Evolutionary conservation across 1,140 invertebrate genomes (phyloP), one percentile per base, ranked within the genome.

Genomic region (Drosophila sp.): DNA sequence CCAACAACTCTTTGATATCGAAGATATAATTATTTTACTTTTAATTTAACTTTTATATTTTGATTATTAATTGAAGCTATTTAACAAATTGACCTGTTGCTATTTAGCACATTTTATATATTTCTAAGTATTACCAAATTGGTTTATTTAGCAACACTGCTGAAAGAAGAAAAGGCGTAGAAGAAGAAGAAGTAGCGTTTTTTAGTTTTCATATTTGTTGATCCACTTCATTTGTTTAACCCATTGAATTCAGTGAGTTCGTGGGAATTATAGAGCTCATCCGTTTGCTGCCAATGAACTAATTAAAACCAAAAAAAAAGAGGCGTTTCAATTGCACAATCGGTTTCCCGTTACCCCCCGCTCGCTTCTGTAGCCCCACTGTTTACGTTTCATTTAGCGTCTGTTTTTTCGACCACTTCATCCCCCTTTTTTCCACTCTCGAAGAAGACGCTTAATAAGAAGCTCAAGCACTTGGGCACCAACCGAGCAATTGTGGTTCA

Each of bases 221-320:
- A 83, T 89, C 89, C 78, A 87, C 53, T 86, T 87, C 79, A 83
- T 87, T 82, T 87, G 82, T 87, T 87, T 87, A 87, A 72, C 45
- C 78, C 56, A 50, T 61, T 50, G 34, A 58, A 59, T 70, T 53
- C 70, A 57, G 62, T 4, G 45, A 72, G 63, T 62, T 87, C 82
- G 82, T 86, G 82, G 78, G 82, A 86, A 86, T 75, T 81, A 75
- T 81, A 48, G 74, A 81, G 67, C 80, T 67, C 77, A 32, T 54
- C 48, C 59, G 43, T 13, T 36, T 53, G 63, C 76, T 80, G 81
- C 77, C 81, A 84, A 87, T 87, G 82, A 86, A 86, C 81, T 86
- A 86, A 86, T 86, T 86, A 87, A 89, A 87, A 74, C 40, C 40
- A 43, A 18, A 38, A n/a, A 7, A 41, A 29, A n/a, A 48, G 18